These are phyloP conservation scores for Anastrepha obliqua DNA, from an alignment of 1,140 invertebrate genomes.

Conservation along the genomic window DNA sequence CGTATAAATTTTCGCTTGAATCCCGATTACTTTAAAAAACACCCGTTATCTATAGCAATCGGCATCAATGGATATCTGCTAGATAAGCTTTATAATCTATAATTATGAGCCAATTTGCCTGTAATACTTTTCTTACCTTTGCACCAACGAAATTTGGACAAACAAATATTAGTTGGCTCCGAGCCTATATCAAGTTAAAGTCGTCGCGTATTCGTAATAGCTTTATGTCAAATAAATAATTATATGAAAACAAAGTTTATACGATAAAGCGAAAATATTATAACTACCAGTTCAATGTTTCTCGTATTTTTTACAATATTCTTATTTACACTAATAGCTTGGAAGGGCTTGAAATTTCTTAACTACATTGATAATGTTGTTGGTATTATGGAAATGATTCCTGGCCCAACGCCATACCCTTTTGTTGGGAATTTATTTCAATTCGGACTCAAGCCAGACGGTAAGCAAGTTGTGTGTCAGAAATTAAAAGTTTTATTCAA, in stretches of 20 bases:
- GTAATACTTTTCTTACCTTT: neutral
- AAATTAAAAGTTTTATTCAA: too few species aligned
- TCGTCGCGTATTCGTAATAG: neutral
- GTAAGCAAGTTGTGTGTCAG: conserved; percentile 59
- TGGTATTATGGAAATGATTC: conserved; percentile 72
- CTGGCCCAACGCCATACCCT: conserved; percentile 70
- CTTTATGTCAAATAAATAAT: too few species aligned
- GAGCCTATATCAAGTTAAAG: neutral
- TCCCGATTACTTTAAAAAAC: too few species aligned
- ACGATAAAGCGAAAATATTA: too few species aligned
- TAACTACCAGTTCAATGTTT: conserved; percentile 61
- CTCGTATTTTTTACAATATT: conserved; percentile 65
- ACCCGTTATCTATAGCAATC: neutral
- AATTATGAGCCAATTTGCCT: neutral
- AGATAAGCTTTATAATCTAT: neutral
- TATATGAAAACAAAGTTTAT: too few species aligned
- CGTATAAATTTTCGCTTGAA: too few species aligned
- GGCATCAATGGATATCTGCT: neutral
- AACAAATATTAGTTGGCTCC: neutral
- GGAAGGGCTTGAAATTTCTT: conserved; percentile 68
- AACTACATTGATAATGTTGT: conserved; percentile 71
- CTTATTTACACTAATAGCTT: conserved; percentile 66
- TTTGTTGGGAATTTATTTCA: conserved; percentile 71
- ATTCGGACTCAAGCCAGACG: conserved; percentile 70
- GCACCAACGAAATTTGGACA: neutral